Conservation (phyloP, 2,888 invertebrate species). For the Sussaba pulchella region DNA sequence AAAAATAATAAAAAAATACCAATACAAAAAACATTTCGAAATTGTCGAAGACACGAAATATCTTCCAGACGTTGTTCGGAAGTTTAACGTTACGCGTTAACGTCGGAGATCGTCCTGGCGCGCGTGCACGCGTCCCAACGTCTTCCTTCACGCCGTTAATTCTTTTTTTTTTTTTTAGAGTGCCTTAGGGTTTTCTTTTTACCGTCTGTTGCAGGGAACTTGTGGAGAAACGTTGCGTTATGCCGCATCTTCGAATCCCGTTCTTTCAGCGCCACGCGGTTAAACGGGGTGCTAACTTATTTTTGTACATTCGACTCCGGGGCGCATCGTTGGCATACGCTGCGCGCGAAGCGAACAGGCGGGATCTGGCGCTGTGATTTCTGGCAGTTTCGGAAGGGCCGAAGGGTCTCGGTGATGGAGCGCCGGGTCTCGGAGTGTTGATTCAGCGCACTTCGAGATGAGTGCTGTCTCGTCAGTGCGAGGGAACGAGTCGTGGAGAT, state of each 20-base stretch:
- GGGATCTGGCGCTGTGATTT: slow-evolving; percentile 1
- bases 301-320: slow-evolving; percentile 40
- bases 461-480: neutral
- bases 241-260: slow-evolving; percentile 11
- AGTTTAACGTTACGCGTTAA: slow-evolving; percentile 27
- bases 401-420: slow-evolving; percentile 1
- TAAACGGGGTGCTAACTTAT: slow-evolving; percentile 51
- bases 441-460: slow-evolving; percentile 15
- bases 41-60: slow-evolving; percentile 27
- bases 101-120: slow-evolving; percentile 35
- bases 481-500: neutral
- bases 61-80: slow-evolving; percentile 29
- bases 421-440: neutral
- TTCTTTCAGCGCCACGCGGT: slow-evolving; percentile 50
- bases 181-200: slow-evolving; percentile 24
- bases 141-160: slow-evolving; percentile 8
- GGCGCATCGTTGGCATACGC: neutral
- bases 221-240: neutral
- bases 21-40: neutral
- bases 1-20: neutral
- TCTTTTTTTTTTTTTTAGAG: slow-evolving; percentile 28
- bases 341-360: neutral
- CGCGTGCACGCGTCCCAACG: slow-evolving; percentile 13
- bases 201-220: neutral
- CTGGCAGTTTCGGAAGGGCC: slow-evolving; percentile 4